These are phyloP conservation scores for Exocentrus adspersus DNA, from an alignment of 2,888 invertebrate genomes.

Conservation along the genomic window DNA sequence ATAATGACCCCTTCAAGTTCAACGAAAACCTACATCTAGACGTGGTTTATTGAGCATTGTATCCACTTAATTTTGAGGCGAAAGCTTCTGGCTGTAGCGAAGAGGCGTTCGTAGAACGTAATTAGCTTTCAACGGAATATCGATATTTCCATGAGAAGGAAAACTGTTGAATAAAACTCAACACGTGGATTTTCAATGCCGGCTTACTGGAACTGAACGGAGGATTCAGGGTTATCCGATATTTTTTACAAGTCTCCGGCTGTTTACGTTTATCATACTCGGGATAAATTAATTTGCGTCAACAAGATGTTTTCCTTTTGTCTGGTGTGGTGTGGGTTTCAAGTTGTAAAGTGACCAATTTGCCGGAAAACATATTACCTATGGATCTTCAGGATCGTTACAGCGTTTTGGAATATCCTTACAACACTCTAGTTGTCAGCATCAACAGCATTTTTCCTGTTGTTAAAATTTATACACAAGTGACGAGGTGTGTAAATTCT, in stretches of 20 bases:
- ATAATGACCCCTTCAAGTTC: constrained; percentile 19
- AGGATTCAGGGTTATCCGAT: constrained; percentile 18
- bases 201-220: constrained; percentile 21
- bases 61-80: constrained; percentile 2
- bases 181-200: constrained; percentile 17
- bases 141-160: constrained; percentile 13
- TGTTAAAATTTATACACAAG: too few relatives aligned
- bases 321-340: too few relatives aligned
- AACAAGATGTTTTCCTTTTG: not conserved
- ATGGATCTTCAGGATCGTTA: too few relatives aligned
- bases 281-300: not conserved
- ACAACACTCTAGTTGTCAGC: too few relatives aligned
- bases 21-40: constrained; percentile 3
- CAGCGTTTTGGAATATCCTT: too few relatives aligned
- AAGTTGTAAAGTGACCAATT: too few relatives aligned
- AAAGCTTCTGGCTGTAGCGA: constrained; percentile 5
- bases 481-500: too few relatives aligned
- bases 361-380: too few relatives aligned
- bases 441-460: too few relatives aligned
- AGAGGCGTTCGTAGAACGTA: constrained; percentile 16
- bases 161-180: constrained; percentile 24
- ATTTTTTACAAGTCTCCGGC: not conserved
- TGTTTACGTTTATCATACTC: constrained; percentile 4
- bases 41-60: not conserved
- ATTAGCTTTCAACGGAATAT: constrained; percentile 23